Base-by-base conservation (phyloP, 2,113 vertebrate species). In the Phoenicopterus ruber region DNA sequence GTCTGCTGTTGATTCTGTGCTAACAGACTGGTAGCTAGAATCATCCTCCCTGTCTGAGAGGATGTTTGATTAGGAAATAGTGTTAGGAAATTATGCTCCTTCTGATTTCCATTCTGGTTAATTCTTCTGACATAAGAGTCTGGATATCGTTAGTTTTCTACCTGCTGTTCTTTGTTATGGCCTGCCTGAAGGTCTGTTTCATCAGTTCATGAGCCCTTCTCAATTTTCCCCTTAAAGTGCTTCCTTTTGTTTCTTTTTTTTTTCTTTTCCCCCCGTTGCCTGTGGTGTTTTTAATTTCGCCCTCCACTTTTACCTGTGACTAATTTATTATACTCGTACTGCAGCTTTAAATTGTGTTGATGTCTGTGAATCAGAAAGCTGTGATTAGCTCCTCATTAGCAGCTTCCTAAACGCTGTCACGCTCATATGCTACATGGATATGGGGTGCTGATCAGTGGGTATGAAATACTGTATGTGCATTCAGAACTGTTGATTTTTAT, bases 291-390 rank as follows among this genome's bases (percentile, higher is more conserved):
- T 92, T 83, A 69, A 80, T 94, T 88, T 93, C 28, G 25, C 61
- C 12, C 14, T 96, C 40, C 34, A 40, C 2, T 93, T 87, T 79
- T 57, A 79, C 57, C 61, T 89, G 61, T 96, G 89, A 95, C 91
- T 96, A 90, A 96, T 91, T 69, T 90, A 31, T 93, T 93, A 58
- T 72, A 65, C 84, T 91, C 81, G 81, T 82, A 61, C 89, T 82
- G 36, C 89, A 95, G 47, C 18, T 44, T 96, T 79, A 76, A 93
- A 95, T 85, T 87, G 47, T 2, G 0, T 28, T 87, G 40, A 69
- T 96, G 73, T 81, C 44, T 93, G 44, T 97, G 94, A 97, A 95
- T 96, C 95, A 94, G 78, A 91, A 90, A 42, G 49, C 62, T 55
- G 44, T 95, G 66, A 93, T 96, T 96, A 94, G 46, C 32, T 91